These are phyloP conservation scores for Rhodinocichla rosea DNA, from an alignment of 2,113 vertebrate genomes.

Conservation along the genomic window DNA sequence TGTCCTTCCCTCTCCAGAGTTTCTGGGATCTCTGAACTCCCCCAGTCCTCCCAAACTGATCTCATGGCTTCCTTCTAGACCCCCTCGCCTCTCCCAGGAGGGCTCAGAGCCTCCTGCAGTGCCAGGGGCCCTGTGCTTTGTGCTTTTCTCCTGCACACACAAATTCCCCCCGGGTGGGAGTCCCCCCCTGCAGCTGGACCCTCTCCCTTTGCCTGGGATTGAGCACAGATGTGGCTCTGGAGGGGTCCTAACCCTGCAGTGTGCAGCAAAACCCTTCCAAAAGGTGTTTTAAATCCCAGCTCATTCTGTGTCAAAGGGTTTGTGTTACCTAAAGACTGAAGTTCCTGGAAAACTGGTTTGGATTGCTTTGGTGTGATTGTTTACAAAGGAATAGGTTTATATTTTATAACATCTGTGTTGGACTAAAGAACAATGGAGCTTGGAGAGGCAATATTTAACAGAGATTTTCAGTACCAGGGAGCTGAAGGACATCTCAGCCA, in stretches of 20 bases:
- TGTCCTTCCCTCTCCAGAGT: not conserved
- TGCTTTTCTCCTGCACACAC: not conserved
- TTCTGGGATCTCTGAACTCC: not conserved
- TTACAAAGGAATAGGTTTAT: not conserved
- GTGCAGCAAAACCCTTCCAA: not conserved
- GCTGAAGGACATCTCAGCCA: not conserved
- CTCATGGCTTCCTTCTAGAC: not conserved
- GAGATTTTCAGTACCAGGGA: not conserved
- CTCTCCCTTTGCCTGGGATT: not conserved
- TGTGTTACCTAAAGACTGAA: not conserved
- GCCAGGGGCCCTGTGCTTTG: not conserved
- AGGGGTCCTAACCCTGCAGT: not conserved
- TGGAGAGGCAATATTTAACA: not conserved
- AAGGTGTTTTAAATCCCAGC: not conserved
- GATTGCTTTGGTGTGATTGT: not conserved
- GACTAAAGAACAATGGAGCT: not conserved
- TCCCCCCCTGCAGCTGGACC: not conserved
- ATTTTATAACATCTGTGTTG: not conserved
- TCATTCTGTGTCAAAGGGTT: accelerated
- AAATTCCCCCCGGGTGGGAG: accelerated
- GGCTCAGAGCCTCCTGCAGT: not conserved
- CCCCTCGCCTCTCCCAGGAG: not conserved
- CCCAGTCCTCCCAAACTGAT: not conserved
- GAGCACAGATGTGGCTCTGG: not conserved
- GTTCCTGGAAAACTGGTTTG: not conserved